These are phyloP conservation scores for Andrena dorsata DNA, from an alignment of 2,888 invertebrate species.

Conservation along the genomic window DNA sequence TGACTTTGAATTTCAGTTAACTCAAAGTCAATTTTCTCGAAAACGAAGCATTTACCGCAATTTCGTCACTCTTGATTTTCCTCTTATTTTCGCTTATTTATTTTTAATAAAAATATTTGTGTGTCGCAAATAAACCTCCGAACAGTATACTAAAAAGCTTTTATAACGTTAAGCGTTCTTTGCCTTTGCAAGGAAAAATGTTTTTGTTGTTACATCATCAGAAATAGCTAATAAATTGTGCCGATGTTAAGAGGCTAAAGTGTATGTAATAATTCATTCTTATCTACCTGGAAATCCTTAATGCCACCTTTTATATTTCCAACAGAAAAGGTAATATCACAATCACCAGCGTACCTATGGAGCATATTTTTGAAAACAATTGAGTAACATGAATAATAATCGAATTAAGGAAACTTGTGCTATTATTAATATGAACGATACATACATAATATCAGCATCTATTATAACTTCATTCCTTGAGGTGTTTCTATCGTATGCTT, in stretches of 20 bases:
- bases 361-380: conserved; percentile 23
- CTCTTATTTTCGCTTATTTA: too few species aligned
- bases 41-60: too few species aligned
- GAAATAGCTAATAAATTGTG: neutral
- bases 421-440: conserved; percentile 69
- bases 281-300: conserved; percentile 91
- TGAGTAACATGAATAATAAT: neutral
- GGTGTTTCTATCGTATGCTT: conserved; percentile 97
- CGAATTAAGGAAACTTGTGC: neutral
- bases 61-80: too few species aligned
- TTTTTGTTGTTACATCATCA: too few species aligned
- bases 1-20: too few species aligned
- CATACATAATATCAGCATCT: conserved; percentile 97
- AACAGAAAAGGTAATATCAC: conserved; percentile 96
- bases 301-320: conserved; percentile 94
- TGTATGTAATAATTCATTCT: neutral
- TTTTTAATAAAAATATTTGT: too few species aligned
- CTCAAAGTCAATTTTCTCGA: too few species aligned
- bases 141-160: too few species aligned
- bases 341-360: conserved; percentile 97
- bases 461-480: conserved; percentile 98
- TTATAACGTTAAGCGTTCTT: too few species aligned
- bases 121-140: too few species aligned
- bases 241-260: neutral
- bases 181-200: too few species aligned